Evolutionary conservation across 2,113 vertebrate genomes (phyloP).

Genomic region (Noctilio leporinus): DNA sequence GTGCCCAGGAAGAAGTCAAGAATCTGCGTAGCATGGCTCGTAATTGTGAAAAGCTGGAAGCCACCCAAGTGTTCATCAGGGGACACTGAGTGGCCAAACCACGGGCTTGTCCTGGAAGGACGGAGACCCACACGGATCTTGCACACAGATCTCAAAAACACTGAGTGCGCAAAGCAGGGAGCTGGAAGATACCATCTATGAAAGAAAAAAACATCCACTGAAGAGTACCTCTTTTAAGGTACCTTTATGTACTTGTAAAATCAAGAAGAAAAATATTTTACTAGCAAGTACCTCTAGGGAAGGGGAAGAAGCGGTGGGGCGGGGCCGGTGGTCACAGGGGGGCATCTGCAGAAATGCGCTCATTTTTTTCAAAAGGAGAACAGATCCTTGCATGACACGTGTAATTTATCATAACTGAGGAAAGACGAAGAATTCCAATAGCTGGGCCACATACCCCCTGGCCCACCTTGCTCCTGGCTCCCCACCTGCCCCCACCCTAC

Average conservation of each 20-base stretch:
- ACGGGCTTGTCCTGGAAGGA: not conserved
- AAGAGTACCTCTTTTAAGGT: not conserved
- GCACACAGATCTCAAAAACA: not conserved
- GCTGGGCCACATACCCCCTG: not conserved
- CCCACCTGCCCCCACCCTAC: not conserved
- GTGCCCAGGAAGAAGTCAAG: not conserved
- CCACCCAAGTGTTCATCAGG: not conserved
- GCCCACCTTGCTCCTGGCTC: not conserved
- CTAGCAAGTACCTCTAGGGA: not conserved
- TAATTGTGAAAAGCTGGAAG: not conserved
- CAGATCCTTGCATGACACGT: not conserved
- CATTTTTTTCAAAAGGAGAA: conserved; percentile 15
- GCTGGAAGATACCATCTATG: not conserved
- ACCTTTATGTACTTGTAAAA: conserved; percentile 16
- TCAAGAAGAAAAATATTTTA: not conserved
- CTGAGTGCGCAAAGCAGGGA: not conserved
- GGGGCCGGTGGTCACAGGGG: not conserved
- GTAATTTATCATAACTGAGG: conserved; percentile 47
- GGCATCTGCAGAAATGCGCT: not conserved
- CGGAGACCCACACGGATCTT: accelerated
- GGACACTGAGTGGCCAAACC: not conserved
- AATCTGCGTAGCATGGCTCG: not conserved
- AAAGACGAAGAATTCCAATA: conserved; percentile 27
- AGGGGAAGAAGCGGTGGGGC: not conserved
- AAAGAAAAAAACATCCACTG: not conserved